Conservation (phyloP, 1,140 invertebrate species). For the Drosophila sechellia region DNA sequence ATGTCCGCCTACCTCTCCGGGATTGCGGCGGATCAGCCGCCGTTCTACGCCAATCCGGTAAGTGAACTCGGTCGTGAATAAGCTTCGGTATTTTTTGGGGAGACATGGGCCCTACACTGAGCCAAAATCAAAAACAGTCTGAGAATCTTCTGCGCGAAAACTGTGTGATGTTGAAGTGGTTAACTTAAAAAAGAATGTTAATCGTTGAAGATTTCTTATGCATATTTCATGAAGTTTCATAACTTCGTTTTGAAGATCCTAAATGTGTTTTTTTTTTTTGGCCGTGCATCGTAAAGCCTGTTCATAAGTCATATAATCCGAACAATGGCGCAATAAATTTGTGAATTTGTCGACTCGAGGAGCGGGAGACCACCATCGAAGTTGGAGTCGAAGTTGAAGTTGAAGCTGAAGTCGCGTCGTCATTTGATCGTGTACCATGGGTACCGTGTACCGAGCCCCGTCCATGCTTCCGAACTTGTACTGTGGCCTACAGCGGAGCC, state of each 20-base stretch:
- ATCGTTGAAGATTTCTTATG: no score
- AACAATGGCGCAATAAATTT: constrained; percentile 82
- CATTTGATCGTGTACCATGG: constrained; percentile 73
- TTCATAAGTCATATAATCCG: constrained; percentile 72
- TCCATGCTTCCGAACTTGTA: constrained; percentile 70
- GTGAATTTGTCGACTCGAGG: constrained; percentile 76
- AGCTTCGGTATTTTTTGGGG: neutral
- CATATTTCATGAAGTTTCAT: no score
- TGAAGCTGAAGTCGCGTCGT: constrained; percentile 36
- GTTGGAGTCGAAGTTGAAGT: constrained; percentile 25
- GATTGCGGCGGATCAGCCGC: constrained; percentile 91
- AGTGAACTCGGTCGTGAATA: constrained; percentile 84
- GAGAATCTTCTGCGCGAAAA: no score
- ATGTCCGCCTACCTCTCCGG: constrained; percentile 92
- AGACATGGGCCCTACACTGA: constrained; percentile 1
- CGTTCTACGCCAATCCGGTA: constrained; percentile 92
- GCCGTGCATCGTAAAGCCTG: constrained; percentile 42
- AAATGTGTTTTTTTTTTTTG: neutral
- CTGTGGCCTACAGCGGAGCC: constrained; percentile 48
- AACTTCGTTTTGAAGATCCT: neutral
- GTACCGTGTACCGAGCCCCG: constrained; percentile 1
- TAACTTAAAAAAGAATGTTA: no score
- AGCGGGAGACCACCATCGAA: constrained; percentile 63
- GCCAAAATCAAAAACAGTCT: neutral
- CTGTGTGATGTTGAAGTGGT: no score